phyloP scores from a whole-genome alignment of 2,113 vertebrate genomes.

The Cyanoramphus novaezelandiae region DNA sequence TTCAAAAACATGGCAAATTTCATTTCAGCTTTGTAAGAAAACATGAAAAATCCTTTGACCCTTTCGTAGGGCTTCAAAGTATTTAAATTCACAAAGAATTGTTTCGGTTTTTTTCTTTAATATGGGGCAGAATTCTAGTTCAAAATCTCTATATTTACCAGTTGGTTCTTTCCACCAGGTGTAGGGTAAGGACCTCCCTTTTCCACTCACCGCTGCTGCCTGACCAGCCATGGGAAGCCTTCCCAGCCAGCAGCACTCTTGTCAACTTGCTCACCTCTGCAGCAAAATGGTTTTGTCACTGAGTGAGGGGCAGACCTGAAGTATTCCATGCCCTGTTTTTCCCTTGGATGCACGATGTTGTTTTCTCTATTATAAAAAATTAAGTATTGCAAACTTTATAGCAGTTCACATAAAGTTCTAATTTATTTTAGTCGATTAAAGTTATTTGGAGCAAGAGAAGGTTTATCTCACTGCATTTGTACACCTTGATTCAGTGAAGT shows the following conservation, averaged over 20 bases:
- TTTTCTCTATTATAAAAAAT: not conserved
- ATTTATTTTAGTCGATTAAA: not conserved
- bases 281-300: not conserved
- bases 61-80: not conserved
- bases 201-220: not conserved
- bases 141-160: not conserved
- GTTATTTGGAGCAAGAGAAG: not conserved
- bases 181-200: not conserved
- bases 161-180: fast-evolving
- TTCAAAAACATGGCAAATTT: not conserved
- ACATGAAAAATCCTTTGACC: not conserved
- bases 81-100: not conserved
- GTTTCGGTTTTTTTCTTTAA: fast-evolving
- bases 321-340: not conserved
- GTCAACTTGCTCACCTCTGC: not conserved
- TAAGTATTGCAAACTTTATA: not conserved
- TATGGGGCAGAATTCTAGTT: not conserved
- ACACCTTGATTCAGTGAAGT: not conserved
- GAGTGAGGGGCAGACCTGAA: not conserved
- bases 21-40: not conserved
- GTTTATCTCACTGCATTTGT: not conserved
- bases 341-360: not conserved
- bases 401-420: not conserved
- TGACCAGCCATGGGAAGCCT: not conserved
- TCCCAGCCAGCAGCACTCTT: not conserved